Evolutionary conservation across 2,797 vertebrate genomes (phyloP), one percentile per base, ranked within the genome.

Genomic region (Rhabdophis nuchalis): DNA sequence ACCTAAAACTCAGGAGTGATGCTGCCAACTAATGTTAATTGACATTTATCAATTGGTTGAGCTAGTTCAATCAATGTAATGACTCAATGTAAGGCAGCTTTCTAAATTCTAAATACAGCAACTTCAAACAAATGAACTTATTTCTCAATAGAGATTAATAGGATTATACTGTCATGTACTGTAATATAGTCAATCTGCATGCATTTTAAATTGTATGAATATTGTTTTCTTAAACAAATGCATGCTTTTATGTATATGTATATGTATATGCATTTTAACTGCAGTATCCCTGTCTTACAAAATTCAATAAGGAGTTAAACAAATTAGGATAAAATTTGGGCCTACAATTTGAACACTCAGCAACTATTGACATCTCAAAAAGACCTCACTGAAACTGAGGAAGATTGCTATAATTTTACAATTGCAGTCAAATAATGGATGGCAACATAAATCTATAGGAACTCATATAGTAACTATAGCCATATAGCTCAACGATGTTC

Each of bases 221-320:
- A 56, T n/a, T 10, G 6, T 29, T 50, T 68, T 11, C 41, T 50
- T 27, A 64, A 68, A 89, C 5, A 61, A n/a, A 89, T 18, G 7
- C 58, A 86, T 4, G 0, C 0, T 54, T 61, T 54, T 86, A 50
- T 32, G 5, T 68, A 18, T 36, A 56, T 87, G 29, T 87, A 56
- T 36, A 50, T 50, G 46, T 50, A 50, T 46, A 56, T 87, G 29
- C 68, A 56, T 41, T 27, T 27, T 52, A 60, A 56, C 72, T n/a
- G 52, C 1, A 53, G 46, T 52, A 54, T 9, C 10, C 32, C 25
- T 41, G 64, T 64, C 9, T 8, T 60, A 87, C 85, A 57, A 90
- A 89, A 90, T 87, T 29, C 52, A 36, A 23, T 53, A 86, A 72
- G 14, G 18, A 20, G 72, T 82, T 82, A 82, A 82, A 82, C 9